Percentiles rank a stretch among this genome's conserved stretches.
Evolutionary conservation across 1,140 invertebrate genomes (phyloP).

Genomic region (Propsilocerus akamusi): DNA sequence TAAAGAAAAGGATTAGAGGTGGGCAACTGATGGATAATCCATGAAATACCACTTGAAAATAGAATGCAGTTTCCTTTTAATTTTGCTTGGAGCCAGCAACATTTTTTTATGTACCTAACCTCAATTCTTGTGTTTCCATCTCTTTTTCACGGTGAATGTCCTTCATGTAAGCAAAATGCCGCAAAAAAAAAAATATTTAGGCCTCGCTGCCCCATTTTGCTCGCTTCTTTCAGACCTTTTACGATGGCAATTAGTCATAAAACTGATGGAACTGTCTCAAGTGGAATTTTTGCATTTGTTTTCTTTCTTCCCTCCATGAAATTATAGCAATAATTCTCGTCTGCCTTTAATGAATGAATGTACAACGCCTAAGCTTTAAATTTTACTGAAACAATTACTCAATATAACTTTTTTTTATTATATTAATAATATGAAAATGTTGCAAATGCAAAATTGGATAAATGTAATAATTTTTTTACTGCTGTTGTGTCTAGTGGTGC

Average conservation of each 20-base stretch:
- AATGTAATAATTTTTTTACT: neutral
- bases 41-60: neutral
- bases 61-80: too few relatives aligned
- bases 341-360: constrained; percentile 2
- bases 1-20: constrained; percentile 1
- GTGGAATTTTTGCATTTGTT: neutral
- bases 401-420: neutral
- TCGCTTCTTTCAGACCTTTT: too few relatives aligned
- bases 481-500: neutral
- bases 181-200: too few relatives aligned
- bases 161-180: too few relatives aligned
- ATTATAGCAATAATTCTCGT: neutral
- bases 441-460: constrained; percentile 3
- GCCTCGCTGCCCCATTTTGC: too few relatives aligned
- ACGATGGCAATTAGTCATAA: constrained; percentile 1
- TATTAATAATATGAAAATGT: neutral
- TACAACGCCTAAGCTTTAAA: neutral
- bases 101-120: too few relatives aligned
- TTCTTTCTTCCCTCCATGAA: neutral
- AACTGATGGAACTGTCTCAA: constrained; percentile 2
- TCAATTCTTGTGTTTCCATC: too few relatives aligned
- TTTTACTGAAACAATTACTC: neutral
- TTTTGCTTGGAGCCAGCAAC: too few relatives aligned
- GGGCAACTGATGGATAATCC: neutral
- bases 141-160: too few relatives aligned